phyloP scores from a whole-genome alignment of 2,888 invertebrate genomes.

The Mesochorus sp. region DNA sequence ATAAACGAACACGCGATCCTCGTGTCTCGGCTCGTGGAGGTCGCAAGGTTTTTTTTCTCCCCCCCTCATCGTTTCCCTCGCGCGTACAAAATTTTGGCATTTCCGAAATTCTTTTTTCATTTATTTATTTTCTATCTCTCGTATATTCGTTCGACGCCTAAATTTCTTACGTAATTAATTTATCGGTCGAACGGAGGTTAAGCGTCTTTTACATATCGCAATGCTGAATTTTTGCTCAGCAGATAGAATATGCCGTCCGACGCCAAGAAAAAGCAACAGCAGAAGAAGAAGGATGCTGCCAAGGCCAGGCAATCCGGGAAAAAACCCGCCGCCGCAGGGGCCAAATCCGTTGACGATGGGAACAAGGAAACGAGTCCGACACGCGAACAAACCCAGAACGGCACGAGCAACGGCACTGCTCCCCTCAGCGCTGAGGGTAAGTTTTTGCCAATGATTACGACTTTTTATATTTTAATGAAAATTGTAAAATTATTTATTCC shows the following conservation, averaged over 20 bases:
- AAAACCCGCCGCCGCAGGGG: conserved; percentile 70
- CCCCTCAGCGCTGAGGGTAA: conserved; percentile 88
- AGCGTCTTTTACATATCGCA: conserved; percentile 8
- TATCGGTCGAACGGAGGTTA: conserved; percentile 21
- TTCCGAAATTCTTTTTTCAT: neutral
- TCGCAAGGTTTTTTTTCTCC: conserved; percentile 62
- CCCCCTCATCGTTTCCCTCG: neutral
- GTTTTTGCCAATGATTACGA: too few relatives aligned
- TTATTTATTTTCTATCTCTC: conserved; percentile 28
- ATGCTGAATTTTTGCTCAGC: conserved; percentile 7
- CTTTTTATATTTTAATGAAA: too few relatives aligned
- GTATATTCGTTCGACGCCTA: neutral
- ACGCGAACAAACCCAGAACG: conserved; percentile 82
- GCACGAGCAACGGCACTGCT: conserved; percentile 81
- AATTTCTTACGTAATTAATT: conserved; percentile 48
- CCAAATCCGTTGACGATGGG: conserved; percentile 82
- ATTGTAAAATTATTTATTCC: neutral
- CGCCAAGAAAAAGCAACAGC: conserved; percentile 98
- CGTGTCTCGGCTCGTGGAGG: conserved; percentile 64
- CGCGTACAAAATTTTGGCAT: too few relatives aligned
- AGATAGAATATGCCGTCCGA: conserved; percentile 96
- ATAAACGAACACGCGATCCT: conserved; percentile 44
- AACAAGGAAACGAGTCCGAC: conserved; percentile 84
- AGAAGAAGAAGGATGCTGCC: conserved; percentile 97
- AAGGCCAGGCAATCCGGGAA: conserved; percentile 86